Base-by-base conservation (phyloP, 2,113 vertebrate genomes). In the Elachura formosa region DNA sequence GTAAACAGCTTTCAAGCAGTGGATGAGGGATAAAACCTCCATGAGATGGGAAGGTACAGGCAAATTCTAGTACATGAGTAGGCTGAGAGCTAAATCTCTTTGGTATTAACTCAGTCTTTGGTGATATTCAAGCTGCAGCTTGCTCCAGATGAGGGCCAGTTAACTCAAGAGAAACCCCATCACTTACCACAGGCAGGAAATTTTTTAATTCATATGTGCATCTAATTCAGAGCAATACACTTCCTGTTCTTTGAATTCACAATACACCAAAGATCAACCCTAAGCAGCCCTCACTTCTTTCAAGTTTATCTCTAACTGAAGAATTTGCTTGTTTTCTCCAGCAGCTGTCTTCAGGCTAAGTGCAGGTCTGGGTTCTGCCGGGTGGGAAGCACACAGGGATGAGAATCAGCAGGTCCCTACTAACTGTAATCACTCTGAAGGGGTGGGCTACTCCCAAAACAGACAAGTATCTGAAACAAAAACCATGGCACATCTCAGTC, bases 241-340 rank as follows among this genome's bases (percentile, higher is more conserved):
- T 10, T 75, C 55, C 40, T 80, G 40, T 33, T 19, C 92, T 92
- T 88, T 86, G 79, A 94, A 74, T 90, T 86, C 64, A 54, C 55
- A 68, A 16, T 11, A 9, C 52, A 48, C 34, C 0, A 1, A 81
- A 77, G 67, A 90, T 36, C 51, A 90, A 59, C 29, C 55, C 62
- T 62, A 73, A 88, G 61, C 64, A 94, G 78, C 64, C 46, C n/a
- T 63, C 46, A 7, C 16, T 72, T 83, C 88, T 94, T 95, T 95
- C 69, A 90, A 85, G 87, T 85, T 96, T 94, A 95, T 91, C 95
- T 91, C 62, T 59, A 63, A 63, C 79, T 72, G 89, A 94, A 84
- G 74, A 94, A 94, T 91, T 93, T 84, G 77, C 49, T 73, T 89
- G 52, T 84, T 86, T 81, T 77, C 76, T 79, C 49, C 0, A 0